Evolutionary conservation across 2,797 vertebrate species (phyloP).

Genomic region (Clarias platycephalus): DNA sequence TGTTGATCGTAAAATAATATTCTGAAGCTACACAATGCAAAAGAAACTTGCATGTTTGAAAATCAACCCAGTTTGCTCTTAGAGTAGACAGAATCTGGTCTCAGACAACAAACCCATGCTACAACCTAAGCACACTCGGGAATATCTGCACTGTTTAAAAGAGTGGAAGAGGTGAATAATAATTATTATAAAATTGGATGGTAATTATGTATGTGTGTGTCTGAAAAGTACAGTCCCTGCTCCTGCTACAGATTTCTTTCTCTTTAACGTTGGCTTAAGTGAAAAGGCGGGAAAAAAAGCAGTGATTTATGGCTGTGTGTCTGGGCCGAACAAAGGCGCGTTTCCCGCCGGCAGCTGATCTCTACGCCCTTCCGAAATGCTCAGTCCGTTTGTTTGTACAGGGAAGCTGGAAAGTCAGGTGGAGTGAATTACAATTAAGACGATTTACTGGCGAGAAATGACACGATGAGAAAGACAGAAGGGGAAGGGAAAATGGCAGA

Average conservation of each 20-base stretch:
- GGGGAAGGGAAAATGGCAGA: conserved; percentile 3
- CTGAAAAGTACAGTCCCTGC: background rate
- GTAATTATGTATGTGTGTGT: background rate
- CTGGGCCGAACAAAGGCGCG: conserved; percentile 24
- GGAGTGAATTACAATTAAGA: conserved; percentile 34
- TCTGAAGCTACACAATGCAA: background rate
- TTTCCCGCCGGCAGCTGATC: conserved; percentile 47
- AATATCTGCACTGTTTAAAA: background rate
- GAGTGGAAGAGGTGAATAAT: conserved; percentile 29
- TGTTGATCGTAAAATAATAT: background rate
- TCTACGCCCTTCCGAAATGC: conserved; percentile 46
- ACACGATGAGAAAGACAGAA: conserved; percentile 22
- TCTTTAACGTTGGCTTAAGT: conserved; percentile 13
- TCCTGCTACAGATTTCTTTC: conserved; percentile 21
- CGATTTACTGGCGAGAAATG: conserved; percentile 28
- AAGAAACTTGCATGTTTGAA: background rate
- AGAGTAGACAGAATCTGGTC: background rate
- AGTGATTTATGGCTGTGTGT: conserved; percentile 47
- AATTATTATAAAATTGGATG: conserved; percentile 13
- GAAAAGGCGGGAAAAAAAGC: conserved; percentile 26
- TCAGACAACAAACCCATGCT: background rate
- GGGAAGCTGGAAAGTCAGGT: conserved; percentile 31
- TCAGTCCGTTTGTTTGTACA: conserved; percentile 31
- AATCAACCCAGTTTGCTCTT: conserved; percentile 6
- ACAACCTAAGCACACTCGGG: background rate